Base-by-base conservation (phyloP, 2,797 vertebrate genomes). In the Diplodus sargus region DNA sequence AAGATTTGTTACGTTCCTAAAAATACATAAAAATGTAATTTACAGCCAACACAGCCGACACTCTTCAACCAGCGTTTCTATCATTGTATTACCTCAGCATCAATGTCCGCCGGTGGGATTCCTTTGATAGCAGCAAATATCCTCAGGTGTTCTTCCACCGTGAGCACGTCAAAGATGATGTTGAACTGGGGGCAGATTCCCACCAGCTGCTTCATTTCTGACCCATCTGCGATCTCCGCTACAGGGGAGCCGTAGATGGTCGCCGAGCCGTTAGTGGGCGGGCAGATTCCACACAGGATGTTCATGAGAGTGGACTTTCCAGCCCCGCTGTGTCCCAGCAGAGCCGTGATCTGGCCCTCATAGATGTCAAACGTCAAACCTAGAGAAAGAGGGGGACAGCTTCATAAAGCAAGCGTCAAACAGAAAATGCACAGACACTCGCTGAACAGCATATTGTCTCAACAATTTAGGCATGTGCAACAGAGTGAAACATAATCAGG, bases 241-340 rank as follows among this genome's bases (percentile, higher is more conserved):
- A 99, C 96, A 0, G 91, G 96, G 48, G 96, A 92, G 83, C 97
- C 97, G 20, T 97, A 99, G 74, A 99, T 96, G 30, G 96, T 95
- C 68, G 97, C 97, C 1, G 95, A 95, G 28, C 98, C 98, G 0
- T 94, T 93, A 0, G 95, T 96, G 22, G 97, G 96, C 0, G 96
- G 96, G 77, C 97, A 98, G 34, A 99, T 95, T 42, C 98, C 98
- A 1, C 97, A 99, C 47, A 99, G 95, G 92, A 99, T 97, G 91
- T 98, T 98, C 96, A 99, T 97, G 77, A 99, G 91, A 0, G 98
- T 98, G 6, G 97, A 98, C 89, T 99, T 99, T 7, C 98, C 98
- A 0, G 98, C 97, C 13, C 97, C 98, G 4, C 97, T 99, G 92
- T 99, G 98, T 28, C 98, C 98, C 54, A 99, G 95, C 81, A 99